Conservation (phyloP, 2,113 vertebrate species). For the Haemorhous mexicanus region DNA sequence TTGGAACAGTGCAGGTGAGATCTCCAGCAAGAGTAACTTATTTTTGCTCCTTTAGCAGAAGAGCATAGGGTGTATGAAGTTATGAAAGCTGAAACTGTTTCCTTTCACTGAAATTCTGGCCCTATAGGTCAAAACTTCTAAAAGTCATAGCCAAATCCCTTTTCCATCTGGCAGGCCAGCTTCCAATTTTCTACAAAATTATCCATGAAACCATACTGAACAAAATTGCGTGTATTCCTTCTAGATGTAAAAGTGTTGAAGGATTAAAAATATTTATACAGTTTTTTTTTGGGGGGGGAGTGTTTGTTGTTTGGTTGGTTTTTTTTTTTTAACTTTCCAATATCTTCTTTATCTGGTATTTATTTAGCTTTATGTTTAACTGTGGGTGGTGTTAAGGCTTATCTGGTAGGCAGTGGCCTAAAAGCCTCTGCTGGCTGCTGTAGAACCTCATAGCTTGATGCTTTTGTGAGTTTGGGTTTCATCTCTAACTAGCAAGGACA, state of each 20-base stretch:
- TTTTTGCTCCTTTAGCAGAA: neutral
- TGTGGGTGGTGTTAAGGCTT: neutral
- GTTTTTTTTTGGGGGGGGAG: no score
- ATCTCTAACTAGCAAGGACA: neutral
- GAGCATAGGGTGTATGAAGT: neutral
- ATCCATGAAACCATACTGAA: neutral
- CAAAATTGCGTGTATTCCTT: neutral
- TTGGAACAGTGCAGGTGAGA: neutral
- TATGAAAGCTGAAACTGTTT: neutral
- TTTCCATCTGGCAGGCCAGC: neutral
- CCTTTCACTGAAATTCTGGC: neutral
- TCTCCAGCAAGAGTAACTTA: neutral
- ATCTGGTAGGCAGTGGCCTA: neutral
- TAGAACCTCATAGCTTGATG: neutral
- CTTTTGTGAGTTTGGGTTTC: neutral
- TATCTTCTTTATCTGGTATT: neutral
- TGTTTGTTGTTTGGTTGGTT: no score
- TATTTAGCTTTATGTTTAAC: neutral
- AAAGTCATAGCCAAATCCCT: neutral
- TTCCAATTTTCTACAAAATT: neutral
- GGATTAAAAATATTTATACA: neutral
- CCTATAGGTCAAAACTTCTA: neutral
- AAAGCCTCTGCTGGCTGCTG: neutral
- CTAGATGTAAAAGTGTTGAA: neutral
- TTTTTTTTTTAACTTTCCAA: neutral